Evolutionary conservation across 2,113 vertebrate species (phyloP).

Genomic region (Ascaphus truei): DNA sequence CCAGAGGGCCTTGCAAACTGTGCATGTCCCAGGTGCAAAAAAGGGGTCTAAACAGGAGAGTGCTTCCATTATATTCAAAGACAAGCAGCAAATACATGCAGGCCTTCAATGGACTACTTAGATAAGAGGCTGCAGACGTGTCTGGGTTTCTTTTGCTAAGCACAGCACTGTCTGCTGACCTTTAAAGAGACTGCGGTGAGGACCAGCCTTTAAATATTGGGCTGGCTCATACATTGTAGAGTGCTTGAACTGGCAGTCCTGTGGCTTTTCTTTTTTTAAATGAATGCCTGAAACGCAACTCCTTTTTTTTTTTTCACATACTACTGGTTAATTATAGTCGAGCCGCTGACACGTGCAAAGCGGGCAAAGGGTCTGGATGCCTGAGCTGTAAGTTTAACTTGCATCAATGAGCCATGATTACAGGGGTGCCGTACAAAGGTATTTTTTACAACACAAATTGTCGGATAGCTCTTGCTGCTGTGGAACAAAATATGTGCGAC

Average conservation of each 20-base stretch:
- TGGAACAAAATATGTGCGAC: neutral
- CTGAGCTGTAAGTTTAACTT: neutral
- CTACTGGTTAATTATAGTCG: constrained; percentile 8
- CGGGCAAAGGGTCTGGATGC: neutral
- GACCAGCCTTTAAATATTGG: neutral
- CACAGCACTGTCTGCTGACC: constrained; percentile 9
- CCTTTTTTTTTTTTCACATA: neutral
- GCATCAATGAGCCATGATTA: neutral
- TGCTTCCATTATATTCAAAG: too few species aligned
- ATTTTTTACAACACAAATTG: constrained; percentile 10
- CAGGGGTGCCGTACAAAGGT: constrained; percentile 3
- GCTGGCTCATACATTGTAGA: neutral
- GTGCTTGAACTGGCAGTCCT: neutral
- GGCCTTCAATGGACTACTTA: too few species aligned
- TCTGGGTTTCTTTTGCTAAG: constrained; percentile 6
- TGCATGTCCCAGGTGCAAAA: too few species aligned
- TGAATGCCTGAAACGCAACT: neutral
- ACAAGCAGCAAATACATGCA: too few species aligned
- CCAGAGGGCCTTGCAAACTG: too few species aligned
- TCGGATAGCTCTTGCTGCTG: neutral
- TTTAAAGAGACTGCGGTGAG: neutral
- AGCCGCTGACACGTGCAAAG: neutral
- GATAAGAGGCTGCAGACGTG: neutral
- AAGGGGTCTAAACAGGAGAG: too few species aligned
- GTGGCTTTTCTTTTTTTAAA: neutral